A percentile compares a stretch with the other conserved stretches of the same genome.
Conservation (phyloP, 1,140 invertebrate genomes). For the Odontomachus brunneus region DNA sequence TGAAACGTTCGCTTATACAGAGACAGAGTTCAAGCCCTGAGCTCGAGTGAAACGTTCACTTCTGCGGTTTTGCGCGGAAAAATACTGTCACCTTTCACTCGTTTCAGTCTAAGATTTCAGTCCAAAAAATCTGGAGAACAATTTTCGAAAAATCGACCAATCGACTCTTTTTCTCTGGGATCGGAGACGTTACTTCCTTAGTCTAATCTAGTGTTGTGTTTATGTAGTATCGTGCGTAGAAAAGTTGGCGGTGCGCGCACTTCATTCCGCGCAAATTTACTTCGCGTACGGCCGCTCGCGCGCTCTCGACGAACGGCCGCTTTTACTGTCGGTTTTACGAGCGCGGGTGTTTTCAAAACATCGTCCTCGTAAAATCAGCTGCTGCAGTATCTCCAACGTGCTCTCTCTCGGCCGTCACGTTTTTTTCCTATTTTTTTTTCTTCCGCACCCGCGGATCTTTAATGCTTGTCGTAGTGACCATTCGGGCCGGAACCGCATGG, state of each 20-base stretch:
- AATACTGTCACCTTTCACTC: no score
- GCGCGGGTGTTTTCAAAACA: conserved; percentile 50
- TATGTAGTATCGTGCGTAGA: neutral
- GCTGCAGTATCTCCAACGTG: conserved; percentile 40
- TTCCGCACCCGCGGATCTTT: conserved; percentile 11
- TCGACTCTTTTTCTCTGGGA: neutral
- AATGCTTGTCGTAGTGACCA: conserved; percentile 29
- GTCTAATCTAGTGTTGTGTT: no score
- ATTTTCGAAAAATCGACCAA: neutral
- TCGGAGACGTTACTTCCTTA: neutral
- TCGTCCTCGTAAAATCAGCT: conserved; percentile 50
- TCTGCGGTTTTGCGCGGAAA: no score
- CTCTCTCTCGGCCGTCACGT: neutral
- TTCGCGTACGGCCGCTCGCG: conserved; percentile 5
- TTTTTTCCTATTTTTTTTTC: conserved; percentile 12
- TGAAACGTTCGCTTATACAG: no score
- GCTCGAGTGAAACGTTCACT: no score
- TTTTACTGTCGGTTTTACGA: conserved; percentile 54
- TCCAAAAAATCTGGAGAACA: no score
- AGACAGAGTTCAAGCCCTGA: no score
- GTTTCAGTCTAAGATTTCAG: no score
- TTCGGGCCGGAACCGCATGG: conserved; percentile 18
- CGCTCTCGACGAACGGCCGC: neutral
- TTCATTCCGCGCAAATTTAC: conserved; percentile 35
- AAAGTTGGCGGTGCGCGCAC: neutral